phyloP scores from a whole-genome alignment of 2,888 invertebrate genomes.

The Gisinianus flammeolus region DNA sequence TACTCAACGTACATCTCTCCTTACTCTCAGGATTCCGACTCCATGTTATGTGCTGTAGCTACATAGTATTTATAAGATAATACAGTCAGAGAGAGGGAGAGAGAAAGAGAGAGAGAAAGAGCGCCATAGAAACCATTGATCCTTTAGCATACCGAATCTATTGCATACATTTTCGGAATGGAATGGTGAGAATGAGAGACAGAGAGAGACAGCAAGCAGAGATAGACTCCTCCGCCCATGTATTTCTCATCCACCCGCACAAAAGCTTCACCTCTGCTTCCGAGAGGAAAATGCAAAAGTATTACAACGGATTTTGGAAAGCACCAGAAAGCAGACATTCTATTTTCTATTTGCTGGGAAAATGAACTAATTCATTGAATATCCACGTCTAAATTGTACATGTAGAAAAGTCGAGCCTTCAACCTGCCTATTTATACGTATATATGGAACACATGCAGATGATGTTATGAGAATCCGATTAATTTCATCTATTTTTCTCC shows the following conservation, averaged over 20 bases:
- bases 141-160: constrained; percentile 1
- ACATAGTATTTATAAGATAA: no score
- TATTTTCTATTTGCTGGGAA: neutral
- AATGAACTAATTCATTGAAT: neutral
- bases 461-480: no score
- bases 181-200: neutral
- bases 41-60: no score
- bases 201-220: constrained; percentile 9
- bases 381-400: neutral
- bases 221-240: neutral
- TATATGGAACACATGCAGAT: no score
- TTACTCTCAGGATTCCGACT: no score
- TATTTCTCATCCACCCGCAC: constrained; percentile 12
- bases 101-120: constrained; percentile 2
- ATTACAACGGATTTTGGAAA: neutral
- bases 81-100: neutral
- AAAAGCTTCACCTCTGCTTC: neutral
- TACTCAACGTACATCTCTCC: no score
- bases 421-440: no score
- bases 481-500: no score
- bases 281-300: neutral
- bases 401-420: no score
- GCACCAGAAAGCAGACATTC: neutral
- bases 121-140: constrained; percentile 34
- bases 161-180: constrained; percentile 9